A percentile compares a stretch with the other conserved stretches of the same genome.
phyloP scores from a whole-genome alignment of 2,888 invertebrate genomes.

The Chesias legatella region DNA sequence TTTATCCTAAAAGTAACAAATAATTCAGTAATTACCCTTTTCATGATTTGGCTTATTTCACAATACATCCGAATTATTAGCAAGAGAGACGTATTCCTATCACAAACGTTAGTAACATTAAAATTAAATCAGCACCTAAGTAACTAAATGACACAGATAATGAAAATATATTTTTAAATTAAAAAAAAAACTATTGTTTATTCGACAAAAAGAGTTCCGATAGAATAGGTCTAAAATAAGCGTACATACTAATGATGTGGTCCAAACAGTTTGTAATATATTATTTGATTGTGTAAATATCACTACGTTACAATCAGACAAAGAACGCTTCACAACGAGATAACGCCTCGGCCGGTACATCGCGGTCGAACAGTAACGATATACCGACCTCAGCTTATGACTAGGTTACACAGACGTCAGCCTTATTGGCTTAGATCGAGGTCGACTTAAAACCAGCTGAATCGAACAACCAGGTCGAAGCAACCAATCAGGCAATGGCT shows the following conservation, averaged over 20 bases:
- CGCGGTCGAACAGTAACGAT: slow-evolving; percentile 7
- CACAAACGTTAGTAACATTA: slow-evolving; percentile 69
- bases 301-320: slow-evolving; percentile 59
- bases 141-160: slow-evolving; percentile 60
- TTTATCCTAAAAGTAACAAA: slow-evolving; percentile 73
- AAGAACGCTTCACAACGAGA: slow-evolving; percentile 66
- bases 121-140: slow-evolving; percentile 76
- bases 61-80: slow-evolving; percentile 61
- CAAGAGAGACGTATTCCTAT: slow-evolving; percentile 68
- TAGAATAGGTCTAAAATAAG: slow-evolving; percentile 56
- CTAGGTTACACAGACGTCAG: slow-evolving; percentile 40
- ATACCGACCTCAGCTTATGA: slow-evolving; percentile 40
- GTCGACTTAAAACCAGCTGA: no score
- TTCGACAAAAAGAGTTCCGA: slow-evolving; percentile 58
- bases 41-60: slow-evolving; percentile 74
- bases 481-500: no score
- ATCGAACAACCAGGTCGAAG: no score
- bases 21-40: slow-evolving; percentile 61
- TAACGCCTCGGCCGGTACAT: slow-evolving; percentile 32
- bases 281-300: slow-evolving; percentile 50
- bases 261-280: slow-evolving; percentile 53
- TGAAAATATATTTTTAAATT: slow-evolving; percentile 61
- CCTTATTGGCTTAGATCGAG: no score
- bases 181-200: slow-evolving; percentile 57
- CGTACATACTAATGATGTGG: slow-evolving; percentile 66